A percentile compares a stretch with the other conserved stretches of the same genome.
Evolutionary conservation across 2,888 invertebrate species (phyloP).

Genomic region (Acleris sparsana): DNA sequence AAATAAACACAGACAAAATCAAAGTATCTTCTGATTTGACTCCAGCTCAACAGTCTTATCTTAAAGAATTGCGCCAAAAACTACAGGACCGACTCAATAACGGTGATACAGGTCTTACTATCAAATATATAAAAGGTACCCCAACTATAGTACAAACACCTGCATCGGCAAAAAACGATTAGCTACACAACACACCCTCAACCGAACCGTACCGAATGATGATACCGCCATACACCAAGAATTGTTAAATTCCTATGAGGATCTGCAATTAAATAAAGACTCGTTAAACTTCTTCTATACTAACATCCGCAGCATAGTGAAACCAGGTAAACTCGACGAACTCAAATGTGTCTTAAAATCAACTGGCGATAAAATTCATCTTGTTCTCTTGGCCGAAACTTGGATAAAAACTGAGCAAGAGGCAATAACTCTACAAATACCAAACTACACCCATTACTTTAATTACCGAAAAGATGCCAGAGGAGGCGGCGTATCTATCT

Average conservation of each 20-base stretch:
- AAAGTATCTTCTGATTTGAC: no score
- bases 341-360: no score
- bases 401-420: not conserved
- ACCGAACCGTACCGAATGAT: no score
- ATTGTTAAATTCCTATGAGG: not conserved
- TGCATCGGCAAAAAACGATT: constrained; percentile 1
- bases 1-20: no score
- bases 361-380: not conserved
- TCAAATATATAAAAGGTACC: constrained; percentile 10
- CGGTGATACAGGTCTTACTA: not conserved
- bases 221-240: not conserved
- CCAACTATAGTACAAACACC: not conserved
- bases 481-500: not conserved
- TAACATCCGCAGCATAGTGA: no score
- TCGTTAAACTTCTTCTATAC: not conserved
- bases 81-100: no score
- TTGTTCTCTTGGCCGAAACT: not conserved
- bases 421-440: no score
- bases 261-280: not conserved
- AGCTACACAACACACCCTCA: not conserved
- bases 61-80: no score
- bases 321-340: no score
- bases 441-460: no score
- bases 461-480: no score
- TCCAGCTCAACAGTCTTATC: no score